phyloP scores from a whole-genome alignment of 2,113 vertebrate species.

The Baryphthengus martii region DNA sequence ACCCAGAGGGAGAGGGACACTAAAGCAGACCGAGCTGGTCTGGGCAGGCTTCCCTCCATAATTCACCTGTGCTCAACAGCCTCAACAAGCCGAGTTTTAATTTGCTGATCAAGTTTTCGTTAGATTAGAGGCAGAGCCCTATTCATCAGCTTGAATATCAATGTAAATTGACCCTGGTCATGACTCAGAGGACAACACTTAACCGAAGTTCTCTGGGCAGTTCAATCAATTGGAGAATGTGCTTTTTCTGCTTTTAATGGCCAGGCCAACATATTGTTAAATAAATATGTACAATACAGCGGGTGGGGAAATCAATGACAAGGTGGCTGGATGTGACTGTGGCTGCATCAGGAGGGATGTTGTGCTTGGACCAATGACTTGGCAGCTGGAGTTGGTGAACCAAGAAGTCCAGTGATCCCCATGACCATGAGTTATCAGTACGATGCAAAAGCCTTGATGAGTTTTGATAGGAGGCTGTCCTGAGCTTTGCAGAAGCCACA shows the following conservation, averaged over 20 bases:
- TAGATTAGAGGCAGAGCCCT: constrained; percentile 22
- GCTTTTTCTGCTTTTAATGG: constrained; percentile 40
- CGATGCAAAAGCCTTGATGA: neutral
- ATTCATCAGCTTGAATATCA: constrained; percentile 1
- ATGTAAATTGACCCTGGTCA: constrained; percentile 17
- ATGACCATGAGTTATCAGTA: constrained; percentile 72
- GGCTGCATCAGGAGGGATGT: neutral
- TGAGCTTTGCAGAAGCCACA: neutral
- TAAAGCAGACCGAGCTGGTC: neutral
- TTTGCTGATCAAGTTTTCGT: constrained; percentile 47
- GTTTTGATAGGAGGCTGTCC: neutral
- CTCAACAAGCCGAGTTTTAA: constrained; percentile 24
- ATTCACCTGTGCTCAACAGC: neutral
- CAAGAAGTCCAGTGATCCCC: constrained; percentile 72
- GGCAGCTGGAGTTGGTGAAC: constrained; percentile 72
- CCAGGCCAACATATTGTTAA: neutral
- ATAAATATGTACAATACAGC: neutral
- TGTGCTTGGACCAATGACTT: neutral
- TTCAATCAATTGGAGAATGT: neutral
- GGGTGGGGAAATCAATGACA: neutral
- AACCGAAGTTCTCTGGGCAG: neutral
- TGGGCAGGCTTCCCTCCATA: neutral
- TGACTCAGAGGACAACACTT: constrained; percentile 28
- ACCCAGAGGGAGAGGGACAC: neutral
- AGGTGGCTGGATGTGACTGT: neutral